Evolutionary conservation across 2,113 vertebrate genomes (phyloP).

Genomic region (Onychostoma macrolepis): DNA sequence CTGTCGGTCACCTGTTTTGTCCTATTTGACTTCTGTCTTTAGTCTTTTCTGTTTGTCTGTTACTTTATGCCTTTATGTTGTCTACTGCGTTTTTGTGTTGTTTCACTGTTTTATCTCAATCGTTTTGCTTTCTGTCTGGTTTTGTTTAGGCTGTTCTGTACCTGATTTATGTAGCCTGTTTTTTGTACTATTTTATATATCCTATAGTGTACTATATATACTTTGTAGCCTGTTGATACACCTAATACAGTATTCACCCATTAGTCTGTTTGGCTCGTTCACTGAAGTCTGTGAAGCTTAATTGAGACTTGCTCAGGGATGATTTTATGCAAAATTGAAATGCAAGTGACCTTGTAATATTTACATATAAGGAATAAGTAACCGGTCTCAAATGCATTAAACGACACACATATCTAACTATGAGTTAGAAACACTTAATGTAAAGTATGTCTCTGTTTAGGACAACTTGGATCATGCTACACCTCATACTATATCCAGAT

Average conservation of each 20-base stretch:
- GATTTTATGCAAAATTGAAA: not conserved
- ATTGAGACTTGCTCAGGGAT: not conserved
- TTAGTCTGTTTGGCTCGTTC: no score
- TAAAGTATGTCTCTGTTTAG: no score
- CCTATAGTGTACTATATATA: no score
- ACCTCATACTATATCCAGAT: not conserved
- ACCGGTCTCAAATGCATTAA: not conserved
- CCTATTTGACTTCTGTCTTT: not conserved
- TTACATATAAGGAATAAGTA: not conserved
- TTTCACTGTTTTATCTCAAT: not conserved
- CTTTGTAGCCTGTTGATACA: no score
- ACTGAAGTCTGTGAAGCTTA: no score
- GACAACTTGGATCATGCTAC: not conserved
- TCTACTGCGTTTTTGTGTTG: not conserved
- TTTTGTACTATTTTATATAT: no score
- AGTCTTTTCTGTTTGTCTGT: not conserved
- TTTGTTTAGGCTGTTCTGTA: not conserved
- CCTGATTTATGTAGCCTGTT: no score
- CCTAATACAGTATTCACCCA: no score
- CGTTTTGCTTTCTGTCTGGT: not conserved
- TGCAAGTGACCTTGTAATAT: not conserved
- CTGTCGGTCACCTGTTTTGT: constrained; percentile 27
- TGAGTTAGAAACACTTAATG: no score
- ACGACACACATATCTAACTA: not conserved
- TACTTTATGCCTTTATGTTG: not conserved